Base-by-base conservation (phyloP, 2,888 invertebrate species). In the Cheilosia pagana region DNA sequence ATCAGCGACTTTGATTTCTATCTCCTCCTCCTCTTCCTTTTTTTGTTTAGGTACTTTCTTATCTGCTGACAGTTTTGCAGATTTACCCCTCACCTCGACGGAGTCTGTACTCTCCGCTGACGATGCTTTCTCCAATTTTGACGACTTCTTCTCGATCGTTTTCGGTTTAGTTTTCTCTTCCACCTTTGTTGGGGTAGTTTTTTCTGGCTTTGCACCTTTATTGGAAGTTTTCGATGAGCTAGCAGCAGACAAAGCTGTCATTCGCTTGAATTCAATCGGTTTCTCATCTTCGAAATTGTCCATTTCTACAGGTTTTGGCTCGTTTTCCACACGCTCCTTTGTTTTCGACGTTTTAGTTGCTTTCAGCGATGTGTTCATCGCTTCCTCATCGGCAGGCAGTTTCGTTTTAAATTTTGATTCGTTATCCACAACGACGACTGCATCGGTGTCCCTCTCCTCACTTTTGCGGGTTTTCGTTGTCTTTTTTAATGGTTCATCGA, bases 191-290 rank as follows among this genome's bases (percentile, higher is more conserved):
- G 21, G n/a, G 85, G 65, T 65, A 81, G 86, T 65, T 75, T 86
- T 86, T 7, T 86, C 87, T 10, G 41, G 59, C 52, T 59, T 77
- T 1, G 41, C 41, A 35, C 41, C 19, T 68, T 76, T 87, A 16
- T 55, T 65, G 6, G 41, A 28, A 39, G n/a, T 31, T 57, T 76
- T 79, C 3, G 53, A 14, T 6, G 57, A 25, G 3, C 60, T 78
- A 0, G 50, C 28, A 16, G 39, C 21, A 19, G 68, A 39, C 21
- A 25, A 0, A 3, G 65, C 65, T 31, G 86, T 83, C 86, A 87
- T 87, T 57, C 87, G 63, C 31, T 86, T 87, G 43, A 87, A 86
- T 67, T 88, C 87, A 10, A 78, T 77, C 19, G 85, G 74, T 43
- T 87, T 87, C 59, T 87, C 85, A 16, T 87, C 78, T 60, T 81